A percentile compares a stretch with the other conserved stretches of the same genome.
Conservation (phyloP, 1,140 invertebrate genomes). For the Bradynema listronoti region DNA sequence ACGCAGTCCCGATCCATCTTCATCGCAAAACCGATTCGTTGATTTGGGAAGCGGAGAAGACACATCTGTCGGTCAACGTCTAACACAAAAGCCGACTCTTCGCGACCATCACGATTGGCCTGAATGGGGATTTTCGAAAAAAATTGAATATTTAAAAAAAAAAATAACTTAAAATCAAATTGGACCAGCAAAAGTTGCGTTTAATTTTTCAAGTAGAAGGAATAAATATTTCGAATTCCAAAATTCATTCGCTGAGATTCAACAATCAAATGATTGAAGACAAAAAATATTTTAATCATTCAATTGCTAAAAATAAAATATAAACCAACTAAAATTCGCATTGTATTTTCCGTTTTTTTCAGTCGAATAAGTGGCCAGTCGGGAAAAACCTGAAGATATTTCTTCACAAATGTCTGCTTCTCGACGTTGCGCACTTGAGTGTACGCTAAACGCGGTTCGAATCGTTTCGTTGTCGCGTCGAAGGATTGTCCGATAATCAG, state of each 20-base stretch:
- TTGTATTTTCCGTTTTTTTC: constrained; percentile 23
- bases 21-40: neutral
- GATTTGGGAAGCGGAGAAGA: constrained; percentile 22
- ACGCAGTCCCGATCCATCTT: constrained; percentile 16
- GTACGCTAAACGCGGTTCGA: constrained; percentile 17
- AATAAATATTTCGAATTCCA: no score
- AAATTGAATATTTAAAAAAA: no score
- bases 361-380: constrained; percentile 28
- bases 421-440: constrained; percentile 4
- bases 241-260: no score
- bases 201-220: no score
- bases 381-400: constrained; percentile 16
- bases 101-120: constrained; percentile 17
- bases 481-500: constrained; percentile 20
- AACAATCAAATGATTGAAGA: no score
- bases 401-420: neutral
- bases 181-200: no score
- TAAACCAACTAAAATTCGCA: constrained; percentile 16
- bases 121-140: neutral
- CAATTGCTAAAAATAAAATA: constrained; percentile 10
- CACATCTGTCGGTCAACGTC: constrained; percentile 23
- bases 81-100: constrained; percentile 26
- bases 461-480: constrained; percentile 8
- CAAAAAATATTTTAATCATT: no score
- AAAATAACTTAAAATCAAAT: no score